These are phyloP conservation scores for Alsophila aescularia DNA, from an alignment of 2,888 invertebrate genomes.

Conservation along the genomic window DNA sequence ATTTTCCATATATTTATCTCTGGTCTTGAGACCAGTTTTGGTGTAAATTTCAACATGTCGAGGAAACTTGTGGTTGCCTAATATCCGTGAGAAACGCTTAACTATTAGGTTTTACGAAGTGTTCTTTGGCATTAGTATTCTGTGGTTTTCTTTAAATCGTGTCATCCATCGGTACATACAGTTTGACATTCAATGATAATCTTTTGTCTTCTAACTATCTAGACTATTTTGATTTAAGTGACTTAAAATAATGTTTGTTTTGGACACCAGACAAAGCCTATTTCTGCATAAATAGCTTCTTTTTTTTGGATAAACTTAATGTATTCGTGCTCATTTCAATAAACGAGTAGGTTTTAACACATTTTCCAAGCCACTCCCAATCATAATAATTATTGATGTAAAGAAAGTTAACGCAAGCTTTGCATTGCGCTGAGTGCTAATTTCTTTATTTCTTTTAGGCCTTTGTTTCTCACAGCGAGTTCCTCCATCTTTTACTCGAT, in stretches of 20 bases:
- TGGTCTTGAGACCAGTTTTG: constrained; percentile 16
- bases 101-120: constrained; percentile 6
- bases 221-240: too few species aligned
- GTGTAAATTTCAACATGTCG: constrained; percentile 7
- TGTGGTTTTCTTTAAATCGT: background rate
- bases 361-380: background rate
- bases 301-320: too few species aligned
- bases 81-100: constrained; percentile 17
- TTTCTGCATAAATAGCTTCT: too few species aligned
- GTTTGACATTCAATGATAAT: too few species aligned
- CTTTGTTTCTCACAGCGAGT: constrained; percentile 25
- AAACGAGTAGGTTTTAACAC: background rate
- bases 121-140: constrained; percentile 4
- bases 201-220: too few species aligned
- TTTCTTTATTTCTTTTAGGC: constrained; percentile 25
- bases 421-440: constrained; percentile 18
- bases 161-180: background rate
- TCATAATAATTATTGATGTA: constrained; percentile 10
- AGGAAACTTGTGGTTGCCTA: constrained; percentile 20
- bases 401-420: constrained; percentile 33
- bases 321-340: too few species aligned
- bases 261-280: too few species aligned
- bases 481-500: background rate
- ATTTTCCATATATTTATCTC: constrained; percentile 27
- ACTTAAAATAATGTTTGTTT: too few species aligned